These are phyloP conservation scores for Scarus forsteni DNA, from an alignment of 2,797 vertebrate genomes.

Conservation along the genomic window DNA sequence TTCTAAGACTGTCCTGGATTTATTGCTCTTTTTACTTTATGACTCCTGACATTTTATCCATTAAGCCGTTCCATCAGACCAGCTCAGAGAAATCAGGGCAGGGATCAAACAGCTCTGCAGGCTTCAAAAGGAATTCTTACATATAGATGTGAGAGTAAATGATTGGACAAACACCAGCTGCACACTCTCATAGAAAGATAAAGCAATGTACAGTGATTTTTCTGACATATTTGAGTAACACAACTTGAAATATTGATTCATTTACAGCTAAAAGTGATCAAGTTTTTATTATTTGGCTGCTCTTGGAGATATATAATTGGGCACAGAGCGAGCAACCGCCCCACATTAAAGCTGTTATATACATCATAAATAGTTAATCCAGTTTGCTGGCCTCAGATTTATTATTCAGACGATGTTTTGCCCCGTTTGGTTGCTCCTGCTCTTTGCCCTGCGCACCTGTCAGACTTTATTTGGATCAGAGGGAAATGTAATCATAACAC, in stretches of 20 bases:
- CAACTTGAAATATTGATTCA: not conserved
- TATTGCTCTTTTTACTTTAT: not conserved
- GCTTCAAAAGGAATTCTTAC: conserved; percentile 40
- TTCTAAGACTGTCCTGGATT: conserved; percentile 45
- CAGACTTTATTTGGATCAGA: conserved; percentile 1
- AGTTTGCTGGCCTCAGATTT: conserved; percentile 7
- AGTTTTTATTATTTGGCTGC: not conserved
- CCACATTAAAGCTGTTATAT: conserved; percentile 4
- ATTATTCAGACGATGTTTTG: conserved; percentile 33
- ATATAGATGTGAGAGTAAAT: conserved; percentile 24
- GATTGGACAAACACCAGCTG: conserved; percentile 11
- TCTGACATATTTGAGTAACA: not conserved
- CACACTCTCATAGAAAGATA: too few relatives aligned
- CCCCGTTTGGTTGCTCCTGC: not conserved
- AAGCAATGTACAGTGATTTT: not conserved
- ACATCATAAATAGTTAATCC: conserved; percentile 30
- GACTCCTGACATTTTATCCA: conserved; percentile 17
- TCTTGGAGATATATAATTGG: not conserved
- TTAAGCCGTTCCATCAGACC: conserved; percentile 14
- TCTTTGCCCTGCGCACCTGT: conserved; percentile 7
- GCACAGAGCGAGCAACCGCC: not conserved
- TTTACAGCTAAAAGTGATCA: not conserved
- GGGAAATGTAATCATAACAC: not conserved
- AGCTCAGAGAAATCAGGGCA: conserved; percentile 14
- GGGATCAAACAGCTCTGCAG: conserved; percentile 31